Conservation (phyloP, 2,113 vertebrate species). For the Aptenodytes patagonicus region DNA sequence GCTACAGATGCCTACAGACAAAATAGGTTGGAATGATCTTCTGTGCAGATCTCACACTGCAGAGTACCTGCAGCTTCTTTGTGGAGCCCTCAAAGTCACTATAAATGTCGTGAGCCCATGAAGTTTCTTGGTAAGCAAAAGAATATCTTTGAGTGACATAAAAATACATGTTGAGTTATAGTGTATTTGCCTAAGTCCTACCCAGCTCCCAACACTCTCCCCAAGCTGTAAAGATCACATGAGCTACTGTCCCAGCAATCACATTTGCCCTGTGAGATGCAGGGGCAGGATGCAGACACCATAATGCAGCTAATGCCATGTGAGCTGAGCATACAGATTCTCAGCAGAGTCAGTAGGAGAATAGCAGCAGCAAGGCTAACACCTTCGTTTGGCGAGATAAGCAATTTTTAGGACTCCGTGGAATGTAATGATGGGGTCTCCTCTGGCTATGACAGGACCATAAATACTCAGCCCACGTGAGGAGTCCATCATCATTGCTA, state of each 20-base stretch:
- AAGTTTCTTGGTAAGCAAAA: background rate
- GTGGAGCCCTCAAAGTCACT: background rate
- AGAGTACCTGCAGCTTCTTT: background rate
- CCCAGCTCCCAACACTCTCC: background rate
- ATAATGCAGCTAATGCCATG: background rate
- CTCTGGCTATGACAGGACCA: background rate
- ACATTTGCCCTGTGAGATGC: background rate
- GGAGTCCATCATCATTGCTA: background rate
- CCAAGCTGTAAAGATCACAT: background rate
- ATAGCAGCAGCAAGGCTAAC: background rate
- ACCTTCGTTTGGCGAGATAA: background rate
- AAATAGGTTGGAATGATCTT: background rate
- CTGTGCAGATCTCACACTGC: background rate
- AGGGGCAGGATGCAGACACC: background rate
- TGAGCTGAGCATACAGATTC: background rate
- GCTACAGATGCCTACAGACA: background rate
- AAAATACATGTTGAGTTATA: background rate
- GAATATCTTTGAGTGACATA: background rate
- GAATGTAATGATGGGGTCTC: background rate
- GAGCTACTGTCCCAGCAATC: background rate
- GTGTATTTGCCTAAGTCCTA: background rate
- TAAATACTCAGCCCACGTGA: background rate
- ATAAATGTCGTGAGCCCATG: background rate
- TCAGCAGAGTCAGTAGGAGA: background rate
- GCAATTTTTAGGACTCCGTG: background rate